Base-by-base conservation (phyloP, 2,113 vertebrate species). In the Strigops habroptila region DNA sequence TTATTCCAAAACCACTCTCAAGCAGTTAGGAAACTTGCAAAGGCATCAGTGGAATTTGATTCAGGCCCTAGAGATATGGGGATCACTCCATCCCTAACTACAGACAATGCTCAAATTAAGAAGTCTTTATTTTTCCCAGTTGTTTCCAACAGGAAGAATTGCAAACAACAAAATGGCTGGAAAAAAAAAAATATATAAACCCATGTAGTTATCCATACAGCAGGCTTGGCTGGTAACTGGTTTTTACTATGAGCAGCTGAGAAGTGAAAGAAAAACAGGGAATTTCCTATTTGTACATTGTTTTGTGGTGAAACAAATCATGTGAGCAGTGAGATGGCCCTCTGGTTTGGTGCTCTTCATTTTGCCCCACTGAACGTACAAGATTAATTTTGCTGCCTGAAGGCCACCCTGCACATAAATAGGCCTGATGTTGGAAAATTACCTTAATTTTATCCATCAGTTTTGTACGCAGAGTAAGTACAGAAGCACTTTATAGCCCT, bases 371-470 rank as follows among this genome's bases (percentile, higher is more conserved):
- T 82, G 80, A 92, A 91, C 0, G 70, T n/a, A 79, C 62, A 79
- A 79, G 91, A 93, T 93, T 94, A 96, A 95, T 96, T 96, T 74
- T 91, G 37, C 83, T 96, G 88, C 95, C 95, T 63, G 52, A 93
- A 96, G 92, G 93, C 88, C 64, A 75, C 35, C 48, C 88, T 79
- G 48, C 41, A 82, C 89, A 33, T 93, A 93, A 96, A 94, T 87
- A 93, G 53, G 59, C 65, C 57, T 46, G 65, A 82, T 85, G 77
- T 37, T 86, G 81, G 93, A 94, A 96, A 95, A 93, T 85, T 73
- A 96, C 95, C 93, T 94, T 92, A 93, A 94, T 92, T 96, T 94
- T 86, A 33, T 92, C 83, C 77, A 86, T 68, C 92, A 88, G 76
- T 94, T 96, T 49, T 93, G 80, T 57, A 78, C 48, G 48, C 82